Evolutionary conservation across 2,113 vertebrate genomes (phyloP).

Genomic region (Lipophrys pholis): DNA sequence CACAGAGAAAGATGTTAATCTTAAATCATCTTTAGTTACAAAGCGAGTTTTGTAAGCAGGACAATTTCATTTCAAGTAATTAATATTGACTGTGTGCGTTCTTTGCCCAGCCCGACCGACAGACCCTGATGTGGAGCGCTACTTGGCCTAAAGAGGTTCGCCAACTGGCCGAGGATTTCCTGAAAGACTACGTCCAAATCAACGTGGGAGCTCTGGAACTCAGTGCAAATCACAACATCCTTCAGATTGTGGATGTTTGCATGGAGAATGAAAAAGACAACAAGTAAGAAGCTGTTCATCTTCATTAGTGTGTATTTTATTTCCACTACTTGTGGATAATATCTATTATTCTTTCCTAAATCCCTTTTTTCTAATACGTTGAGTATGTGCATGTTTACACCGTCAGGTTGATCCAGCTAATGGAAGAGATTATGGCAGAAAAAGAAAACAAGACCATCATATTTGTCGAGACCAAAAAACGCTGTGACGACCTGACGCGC

Average conservation of each 20-base stretch:
- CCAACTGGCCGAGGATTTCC: constrained; percentile 96
- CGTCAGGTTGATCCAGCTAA: constrained; percentile 90
- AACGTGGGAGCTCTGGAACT: constrained; percentile 95
- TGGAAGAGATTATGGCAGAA: constrained; percentile 99
- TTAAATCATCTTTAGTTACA: too few species aligned
- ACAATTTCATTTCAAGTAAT: too few species aligned
- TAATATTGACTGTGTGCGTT: not conserved
- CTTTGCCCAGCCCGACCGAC: constrained; percentile 88
- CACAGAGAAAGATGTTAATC: too few species aligned
- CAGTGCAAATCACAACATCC: constrained; percentile 97
- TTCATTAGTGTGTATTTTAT: too few species aligned
- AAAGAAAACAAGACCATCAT: constrained; percentile 99
- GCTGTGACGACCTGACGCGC: constrained; percentile 95
- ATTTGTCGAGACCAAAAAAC: constrained; percentile 96
- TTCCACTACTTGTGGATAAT: not conserved
- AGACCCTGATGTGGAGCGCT: constrained; percentile 98
- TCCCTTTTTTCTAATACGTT: not conserved
- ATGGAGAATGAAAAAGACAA: constrained; percentile 95
- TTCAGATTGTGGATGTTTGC: constrained; percentile 97
- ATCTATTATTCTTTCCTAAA: not conserved
- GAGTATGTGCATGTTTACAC: not conserved
- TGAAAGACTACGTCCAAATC: constrained; percentile 95
- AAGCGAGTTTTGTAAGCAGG: too few species aligned
- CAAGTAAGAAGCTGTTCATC: constrained; percentile 86
- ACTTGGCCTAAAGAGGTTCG: constrained; percentile 98